phyloP scores from a whole-genome alignment of 2,888 invertebrate genomes.

The Cataglyphis albicans region DNA sequence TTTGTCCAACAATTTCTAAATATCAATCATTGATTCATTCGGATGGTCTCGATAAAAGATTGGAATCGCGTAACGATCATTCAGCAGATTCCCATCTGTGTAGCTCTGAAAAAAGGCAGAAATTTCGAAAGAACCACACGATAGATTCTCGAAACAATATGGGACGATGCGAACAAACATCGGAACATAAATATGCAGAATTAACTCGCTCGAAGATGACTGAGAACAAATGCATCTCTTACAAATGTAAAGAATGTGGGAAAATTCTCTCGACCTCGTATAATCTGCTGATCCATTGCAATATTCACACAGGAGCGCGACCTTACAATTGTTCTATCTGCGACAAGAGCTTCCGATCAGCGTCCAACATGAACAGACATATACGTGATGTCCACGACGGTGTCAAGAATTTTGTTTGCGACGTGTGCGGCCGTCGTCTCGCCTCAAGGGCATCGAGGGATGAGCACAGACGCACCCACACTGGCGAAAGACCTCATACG shows the following conservation, averaged over 20 bases:
- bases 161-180: constrained; percentile 8
- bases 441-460: constrained; percentile 78
- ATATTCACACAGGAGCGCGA: constrained; percentile 76
- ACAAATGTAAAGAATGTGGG: constrained; percentile 88
- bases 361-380: constrained; percentile 80
- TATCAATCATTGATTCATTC: neutral
- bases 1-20: constrained; percentile 4
- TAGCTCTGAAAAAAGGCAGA: neutral
- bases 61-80: neutral
- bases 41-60: neutral
- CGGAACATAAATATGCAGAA: constrained; percentile 27
- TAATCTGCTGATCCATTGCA: constrained; percentile 80
- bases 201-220: constrained; percentile 65
- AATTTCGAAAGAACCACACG: neutral
- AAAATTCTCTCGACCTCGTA: constrained; percentile 88
- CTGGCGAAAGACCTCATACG: constrained; percentile 74
- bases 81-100: neutral
- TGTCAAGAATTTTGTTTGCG: constrained; percentile 79
- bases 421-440: constrained; percentile 78
- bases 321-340: constrained; percentile 80
- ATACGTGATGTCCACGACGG: constrained; percentile 78
- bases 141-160: neutral
- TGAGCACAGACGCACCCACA: constrained; percentile 83
- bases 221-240: constrained; percentile 86
- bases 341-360: constrained; percentile 81